Conservation (phyloP, 2,113 vertebrate genomes). For the Phalacrocorax aristotelis region DNA sequence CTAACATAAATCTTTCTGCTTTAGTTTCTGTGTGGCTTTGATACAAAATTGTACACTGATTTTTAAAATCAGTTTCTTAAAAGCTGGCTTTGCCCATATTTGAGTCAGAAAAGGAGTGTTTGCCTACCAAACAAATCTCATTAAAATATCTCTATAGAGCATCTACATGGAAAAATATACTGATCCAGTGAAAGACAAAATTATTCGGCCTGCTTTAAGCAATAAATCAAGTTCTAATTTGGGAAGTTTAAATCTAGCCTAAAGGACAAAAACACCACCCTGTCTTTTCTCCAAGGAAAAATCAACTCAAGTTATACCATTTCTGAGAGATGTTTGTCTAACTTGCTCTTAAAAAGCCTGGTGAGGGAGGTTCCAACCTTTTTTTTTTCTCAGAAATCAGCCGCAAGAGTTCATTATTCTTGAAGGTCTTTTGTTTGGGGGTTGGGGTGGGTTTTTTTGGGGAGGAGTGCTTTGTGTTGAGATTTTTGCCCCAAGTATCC, state of each 20-base stretch:
- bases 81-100: background rate
- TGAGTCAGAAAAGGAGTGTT: background rate
- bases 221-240: background rate
- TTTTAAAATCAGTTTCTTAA: background rate
- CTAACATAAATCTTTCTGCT: background rate
- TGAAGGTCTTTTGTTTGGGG: background rate
- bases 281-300: background rate
- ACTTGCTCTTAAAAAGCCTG: background rate
- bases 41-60: background rate
- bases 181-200: background rate
- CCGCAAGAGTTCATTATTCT: background rate
- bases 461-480: background rate
- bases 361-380: background rate
- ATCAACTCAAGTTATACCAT: background rate
- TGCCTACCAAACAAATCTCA: background rate
- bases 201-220: background rate
- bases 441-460: background rate
- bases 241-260: background rate
- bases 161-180: background rate
- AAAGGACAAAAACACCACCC: rapidly evolving
- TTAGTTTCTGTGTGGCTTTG: background rate
- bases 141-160: background rate
- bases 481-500: background rate
- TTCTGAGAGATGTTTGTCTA: background rate
- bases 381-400: background rate